phyloP scores from a whole-genome alignment of 2,113 vertebrate species.

The Nettapus auritus region DNA sequence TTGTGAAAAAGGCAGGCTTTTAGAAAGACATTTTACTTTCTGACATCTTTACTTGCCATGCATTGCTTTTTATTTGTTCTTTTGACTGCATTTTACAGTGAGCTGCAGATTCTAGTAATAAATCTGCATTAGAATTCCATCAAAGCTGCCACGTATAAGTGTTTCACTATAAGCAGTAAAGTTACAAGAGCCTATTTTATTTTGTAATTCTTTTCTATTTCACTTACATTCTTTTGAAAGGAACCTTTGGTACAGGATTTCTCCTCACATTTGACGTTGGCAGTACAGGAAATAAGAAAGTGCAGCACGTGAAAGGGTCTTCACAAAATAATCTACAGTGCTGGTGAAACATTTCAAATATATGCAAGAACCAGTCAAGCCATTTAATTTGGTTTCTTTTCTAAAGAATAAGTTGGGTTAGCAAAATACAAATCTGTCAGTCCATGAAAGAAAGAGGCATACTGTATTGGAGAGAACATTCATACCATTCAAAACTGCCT shows the following conservation, averaged over 20 bases:
- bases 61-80: slow-evolving; percentile 20
- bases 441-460: background rate
- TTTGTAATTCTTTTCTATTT: background rate
- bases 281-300: background rate
- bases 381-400: background rate
- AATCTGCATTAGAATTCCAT: background rate
- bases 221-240: background rate
- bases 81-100: slow-evolving; percentile 18
- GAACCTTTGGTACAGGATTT: background rate
- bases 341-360: background rate
- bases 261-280: background rate
- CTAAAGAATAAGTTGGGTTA: background rate
- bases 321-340: background rate
- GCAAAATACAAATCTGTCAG: background rate
- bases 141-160: background rate
- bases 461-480: background rate
- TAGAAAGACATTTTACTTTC: slow-evolving; percentile 12
- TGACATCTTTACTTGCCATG: slow-evolving; percentile 10
- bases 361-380: background rate
- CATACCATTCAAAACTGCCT: background rate
- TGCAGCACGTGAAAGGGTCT: background rate
- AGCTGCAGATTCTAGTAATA: slow-evolving; percentile 5
- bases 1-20: slow-evolving; percentile 5
- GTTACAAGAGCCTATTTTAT: background rate
- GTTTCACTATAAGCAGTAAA: background rate